These are phyloP conservation scores for Chloroceryle inda DNA, from an alignment of 2,797 vertebrate species.

Conservation along the genomic window DNA sequence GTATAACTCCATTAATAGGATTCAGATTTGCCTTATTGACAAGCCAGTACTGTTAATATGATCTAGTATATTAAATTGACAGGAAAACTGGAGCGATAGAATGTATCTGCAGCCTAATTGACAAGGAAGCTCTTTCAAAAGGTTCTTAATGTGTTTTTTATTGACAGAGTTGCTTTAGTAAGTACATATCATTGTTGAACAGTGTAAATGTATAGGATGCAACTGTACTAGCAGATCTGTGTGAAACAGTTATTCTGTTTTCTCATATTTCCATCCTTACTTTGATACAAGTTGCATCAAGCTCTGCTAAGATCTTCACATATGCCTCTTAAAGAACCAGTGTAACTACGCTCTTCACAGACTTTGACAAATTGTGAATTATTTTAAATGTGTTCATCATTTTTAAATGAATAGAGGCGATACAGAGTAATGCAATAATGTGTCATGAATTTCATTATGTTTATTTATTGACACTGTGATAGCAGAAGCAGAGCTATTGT, in stretches of 20 bases:
- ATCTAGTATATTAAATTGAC: slow-evolving; percentile 85
- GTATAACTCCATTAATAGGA: slow-evolving; percentile 87
- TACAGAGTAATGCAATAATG: slow-evolving; percentile 72
- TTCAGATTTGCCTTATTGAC: slow-evolving; percentile 87
- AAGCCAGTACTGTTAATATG: slow-evolving; percentile 82
- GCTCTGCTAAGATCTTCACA: neutral
- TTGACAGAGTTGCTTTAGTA: slow-evolving; percentile 82
- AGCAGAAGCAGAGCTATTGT: slow-evolving; percentile 55
- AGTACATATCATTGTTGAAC: slow-evolving; percentile 67
- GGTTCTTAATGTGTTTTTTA: slow-evolving; percentile 86
- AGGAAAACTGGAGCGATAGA: slow-evolving; percentile 83
- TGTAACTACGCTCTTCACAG: slow-evolving; percentile 7
- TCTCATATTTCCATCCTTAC: slow-evolving; percentile 4
- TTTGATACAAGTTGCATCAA: slow-evolving; percentile 25
- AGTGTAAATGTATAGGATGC: slow-evolving; percentile 65
- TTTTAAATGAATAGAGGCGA: slow-evolving; percentile 75
- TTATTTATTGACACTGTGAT: slow-evolving; percentile 75
- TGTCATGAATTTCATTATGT: slow-evolving; percentile 78
- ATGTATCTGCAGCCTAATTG: slow-evolving; percentile 85
- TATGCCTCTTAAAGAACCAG: neutral
- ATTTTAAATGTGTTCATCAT: slow-evolving; percentile 69
- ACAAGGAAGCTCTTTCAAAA: slow-evolving; percentile 83
- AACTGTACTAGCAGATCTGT: neutral
- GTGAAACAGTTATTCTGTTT: slow-evolving; percentile 39
- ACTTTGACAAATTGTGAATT: slow-evolving; percentile 61